Evolutionary conservation across 2,888 invertebrate genomes (phyloP), one percentile per base, ranked within the genome.

Genomic region (Brachylomia viminalis): DNA sequence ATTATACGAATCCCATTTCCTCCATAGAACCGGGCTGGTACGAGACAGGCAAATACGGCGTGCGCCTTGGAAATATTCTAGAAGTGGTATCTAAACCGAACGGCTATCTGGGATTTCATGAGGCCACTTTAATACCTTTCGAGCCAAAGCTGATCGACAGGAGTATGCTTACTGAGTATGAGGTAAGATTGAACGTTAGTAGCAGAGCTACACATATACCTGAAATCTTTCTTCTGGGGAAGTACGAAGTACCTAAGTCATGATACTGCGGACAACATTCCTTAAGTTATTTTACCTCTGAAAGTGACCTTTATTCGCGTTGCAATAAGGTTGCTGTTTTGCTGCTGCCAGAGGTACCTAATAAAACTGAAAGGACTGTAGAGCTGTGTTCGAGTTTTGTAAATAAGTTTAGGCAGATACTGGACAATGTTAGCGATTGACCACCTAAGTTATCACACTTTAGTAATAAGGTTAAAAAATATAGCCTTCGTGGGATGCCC

Each of bases 11-110:
- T 15, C 3, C n/a, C 27, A 49, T 30, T 73, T 69, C 0, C 20
- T 71, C n/a, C 15, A 45, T 92, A 98, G 99, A 99, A 89, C 99
- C 99, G 1, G 99, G 99, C 13, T 99, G 98, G 96, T 99, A 99
- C 92, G 98, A 98, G 90, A 97, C 97, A 80, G 97, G 97, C 8
- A 97, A 98, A 88, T 99, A 98, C 93, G 99, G 99, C 1, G 97
- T 99, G 49, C 97, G 98, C 23, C 96, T 99, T 73, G 99, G 99
- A 90, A 99, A 99, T 92, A 97, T 98, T 38, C 93, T 98, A 69
- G 98, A 98, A 95, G 98, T 98, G 15, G 92, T 98, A 13, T 92
- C 97, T 61, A 96, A 95, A 81, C 85, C 93, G 0, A 90, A 91
- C 61, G 91, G 91, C 1, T 98, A 97, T 90, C 94, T 98, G 65